Evolutionary conservation across 2,797 vertebrate genomes (phyloP).

Genomic region (Sebastes umbrosus): DNA sequence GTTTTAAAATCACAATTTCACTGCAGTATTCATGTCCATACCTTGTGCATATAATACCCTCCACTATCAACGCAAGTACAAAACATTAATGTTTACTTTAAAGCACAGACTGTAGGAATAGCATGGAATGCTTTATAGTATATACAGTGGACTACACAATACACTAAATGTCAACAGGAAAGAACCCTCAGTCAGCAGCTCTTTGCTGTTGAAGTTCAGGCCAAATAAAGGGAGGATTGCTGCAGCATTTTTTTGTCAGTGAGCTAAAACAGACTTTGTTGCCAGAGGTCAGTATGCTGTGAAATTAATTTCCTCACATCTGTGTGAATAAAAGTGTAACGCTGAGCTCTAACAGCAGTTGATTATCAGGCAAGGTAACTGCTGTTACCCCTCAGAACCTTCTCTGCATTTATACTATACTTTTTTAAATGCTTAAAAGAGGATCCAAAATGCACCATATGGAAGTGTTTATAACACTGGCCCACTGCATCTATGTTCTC

Average conservation of each 20-base stretch:
- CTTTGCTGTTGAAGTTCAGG: background rate
- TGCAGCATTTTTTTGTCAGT: conserved; percentile 31
- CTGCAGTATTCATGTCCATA: background rate
- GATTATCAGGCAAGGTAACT: background rate
- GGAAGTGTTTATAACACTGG: conserved; percentile 57
- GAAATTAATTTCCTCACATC: conserved; percentile 11
- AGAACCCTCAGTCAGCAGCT: background rate
- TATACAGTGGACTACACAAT: background rate
- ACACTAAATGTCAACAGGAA: conserved; percentile 3
- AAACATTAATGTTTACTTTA: background rate
- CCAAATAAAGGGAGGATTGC: conserved; percentile 7
- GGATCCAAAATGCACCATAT: conserved; percentile 30
- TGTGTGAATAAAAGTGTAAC: background rate
- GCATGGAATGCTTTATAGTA: background rate
- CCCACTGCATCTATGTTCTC: conserved; percentile 46
- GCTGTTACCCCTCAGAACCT: background rate
- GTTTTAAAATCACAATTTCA: background rate
- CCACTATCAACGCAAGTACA: background rate
- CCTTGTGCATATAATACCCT: background rate
- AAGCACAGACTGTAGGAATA: background rate
- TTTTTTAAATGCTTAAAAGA: background rate
- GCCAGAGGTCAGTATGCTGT: conserved; percentile 10
- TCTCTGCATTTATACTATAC: background rate
- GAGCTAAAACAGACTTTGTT: conserved; percentile 50
- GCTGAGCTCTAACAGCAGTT: background rate